phyloP scores from a whole-genome alignment of 2,888 invertebrate species.

The Tortricodes alternella region DNA sequence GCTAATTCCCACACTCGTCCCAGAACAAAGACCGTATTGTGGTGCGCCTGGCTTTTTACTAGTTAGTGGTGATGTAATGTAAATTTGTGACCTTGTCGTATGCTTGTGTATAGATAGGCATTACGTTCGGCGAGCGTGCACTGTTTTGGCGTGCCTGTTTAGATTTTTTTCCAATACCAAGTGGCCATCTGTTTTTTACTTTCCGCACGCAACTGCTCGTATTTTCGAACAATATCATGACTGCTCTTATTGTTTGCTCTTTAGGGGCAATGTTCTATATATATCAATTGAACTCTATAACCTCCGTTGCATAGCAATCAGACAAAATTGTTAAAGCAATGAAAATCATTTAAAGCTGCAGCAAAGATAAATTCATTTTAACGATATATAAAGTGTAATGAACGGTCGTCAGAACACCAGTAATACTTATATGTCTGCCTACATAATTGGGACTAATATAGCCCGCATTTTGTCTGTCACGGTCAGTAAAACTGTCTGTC shows the following conservation, averaged over 20 bases:
- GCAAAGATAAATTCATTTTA: background rate
- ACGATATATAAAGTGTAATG: background rate
- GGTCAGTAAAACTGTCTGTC: slow-evolving; percentile 30
- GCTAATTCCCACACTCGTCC: slow-evolving; percentile 53
- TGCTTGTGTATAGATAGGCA: slow-evolving; percentile 18
- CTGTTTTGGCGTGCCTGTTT: background rate
- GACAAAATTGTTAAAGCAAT: background rate
- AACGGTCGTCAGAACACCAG: background rate
- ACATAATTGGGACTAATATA: slow-evolving; percentile 9
- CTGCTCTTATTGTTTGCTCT: too few species aligned
- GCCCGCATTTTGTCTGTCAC: slow-evolving; percentile 13
- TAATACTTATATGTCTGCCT: slow-evolving; percentile 16
- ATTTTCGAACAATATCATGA: too few species aligned
- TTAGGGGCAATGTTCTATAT: background rate
- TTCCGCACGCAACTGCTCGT: too few species aligned
- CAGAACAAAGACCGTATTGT: slow-evolving; percentile 55
- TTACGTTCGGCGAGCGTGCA: slow-evolving; percentile 1
- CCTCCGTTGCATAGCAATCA: background rate
- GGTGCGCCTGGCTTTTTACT: slow-evolving; percentile 28
- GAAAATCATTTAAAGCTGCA: background rate
- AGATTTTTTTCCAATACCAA: too few species aligned
- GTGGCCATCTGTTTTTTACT: too few species aligned
- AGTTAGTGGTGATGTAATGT: slow-evolving; percentile 27
- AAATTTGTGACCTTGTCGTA: slow-evolving; percentile 25
- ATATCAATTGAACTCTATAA: background rate